Base-by-base conservation (phyloP, 2,888 invertebrate species). In the Cynaeus angustus region DNA sequence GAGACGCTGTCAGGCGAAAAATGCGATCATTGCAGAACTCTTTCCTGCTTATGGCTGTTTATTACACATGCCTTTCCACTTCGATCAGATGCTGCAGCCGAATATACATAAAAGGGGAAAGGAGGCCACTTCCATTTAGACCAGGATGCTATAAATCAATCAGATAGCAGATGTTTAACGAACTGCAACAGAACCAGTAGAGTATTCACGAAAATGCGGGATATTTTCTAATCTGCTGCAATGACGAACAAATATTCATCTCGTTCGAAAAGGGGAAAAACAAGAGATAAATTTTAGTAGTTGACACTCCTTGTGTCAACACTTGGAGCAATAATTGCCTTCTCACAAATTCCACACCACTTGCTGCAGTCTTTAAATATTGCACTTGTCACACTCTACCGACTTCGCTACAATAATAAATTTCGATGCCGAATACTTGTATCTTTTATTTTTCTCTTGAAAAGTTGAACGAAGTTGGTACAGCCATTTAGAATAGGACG, bases 121-220 rank as follows among this genome's bases (percentile, higher is more conserved):
- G 43, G 48, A 37, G 59, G 46, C 59, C 46, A 46, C 58, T 58
- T 58, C 30, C 16, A 30, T 30, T 55, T 55, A 38, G 26, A 56
- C 41, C 56, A 43, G 21, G 28, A 16, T 28, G 30, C 26, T 28
- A 46, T 59, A 59, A 59, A 59, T 59, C 59, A 59, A 59, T 59
- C 59, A 46, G 59, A 59, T 59, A 46, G 46, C 59, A 46, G 45
- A 59, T 59, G 59, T 28, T 59, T 59, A 56, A 56, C 56, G 56
- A 56, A 56, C 43, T 56, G 56, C 43, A 26, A 56, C 56, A 43
- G 43, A 41, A 56, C 41, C 56, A 38, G 28, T 2, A 33, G 33
- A 8, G 13, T 56, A 56, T 56, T 26, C 26, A 28, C 43, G 26
- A 55, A 10, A 21, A 50, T 30, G 52, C 14, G 41, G 37, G 21